These are phyloP conservation scores for Malurus melanocephalus DNA, from an alignment of 2,113 vertebrate genomes.

Conservation along the genomic window DNA sequence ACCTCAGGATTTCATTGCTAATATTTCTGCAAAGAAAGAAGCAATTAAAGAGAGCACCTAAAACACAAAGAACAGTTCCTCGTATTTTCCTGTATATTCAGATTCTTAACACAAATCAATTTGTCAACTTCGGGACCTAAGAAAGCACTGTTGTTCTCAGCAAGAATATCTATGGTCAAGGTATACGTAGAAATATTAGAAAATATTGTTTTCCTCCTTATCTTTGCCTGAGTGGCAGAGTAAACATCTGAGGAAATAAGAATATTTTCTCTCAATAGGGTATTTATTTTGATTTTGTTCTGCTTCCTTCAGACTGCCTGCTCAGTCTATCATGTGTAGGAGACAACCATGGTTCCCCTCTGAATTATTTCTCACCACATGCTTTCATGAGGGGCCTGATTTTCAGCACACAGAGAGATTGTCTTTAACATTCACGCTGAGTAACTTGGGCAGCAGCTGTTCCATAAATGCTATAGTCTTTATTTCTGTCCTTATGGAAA, in stretches of 20 bases:
- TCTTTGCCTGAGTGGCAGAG: neutral
- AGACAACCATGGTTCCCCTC: neutral
- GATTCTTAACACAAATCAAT: neutral
- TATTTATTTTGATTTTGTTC: neutral
- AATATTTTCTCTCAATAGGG: neutral
- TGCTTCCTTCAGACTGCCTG: neutral
- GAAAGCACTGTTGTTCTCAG: neutral
- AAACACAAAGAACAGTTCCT: neutral
- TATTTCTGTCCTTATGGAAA: neutral
- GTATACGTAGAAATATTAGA: neutral
- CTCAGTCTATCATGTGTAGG: neutral
- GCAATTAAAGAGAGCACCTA: neutral
- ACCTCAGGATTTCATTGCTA: neutral
- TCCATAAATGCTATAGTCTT: neutral
- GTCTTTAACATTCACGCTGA: neutral
- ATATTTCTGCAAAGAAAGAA: neutral
- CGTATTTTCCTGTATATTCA: neutral
- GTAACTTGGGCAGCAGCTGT: neutral
- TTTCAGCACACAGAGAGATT: neutral
- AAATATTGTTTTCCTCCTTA: neutral
- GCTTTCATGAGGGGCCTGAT: neutral
- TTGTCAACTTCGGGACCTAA: neutral
- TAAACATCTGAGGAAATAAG: neutral
- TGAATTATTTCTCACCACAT: neutral
- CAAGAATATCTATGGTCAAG: neutral